Percentiles rank a stretch among this genome's conserved stretches.
These are phyloP conservation scores for Metallyticus violacea DNA, from an alignment of 2,888 invertebrate genomes.

Conservation along the genomic window DNA sequence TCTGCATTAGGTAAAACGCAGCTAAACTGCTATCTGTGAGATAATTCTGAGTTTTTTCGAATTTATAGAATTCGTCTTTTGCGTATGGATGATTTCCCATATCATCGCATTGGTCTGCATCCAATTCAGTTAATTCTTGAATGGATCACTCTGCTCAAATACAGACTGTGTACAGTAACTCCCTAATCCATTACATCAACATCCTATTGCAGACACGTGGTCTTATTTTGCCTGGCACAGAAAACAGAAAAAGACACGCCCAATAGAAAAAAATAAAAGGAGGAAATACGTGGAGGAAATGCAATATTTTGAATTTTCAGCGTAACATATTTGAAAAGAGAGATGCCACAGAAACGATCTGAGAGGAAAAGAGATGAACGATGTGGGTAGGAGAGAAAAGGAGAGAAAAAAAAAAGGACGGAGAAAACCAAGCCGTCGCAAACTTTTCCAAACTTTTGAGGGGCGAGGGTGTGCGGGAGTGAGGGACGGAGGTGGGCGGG, in stretches of 20 bases:
- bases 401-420: not conserved
- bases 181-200: too few species aligned
- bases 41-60: too few species aligned
- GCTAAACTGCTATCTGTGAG: too few species aligned
- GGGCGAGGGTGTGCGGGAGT: not conserved
- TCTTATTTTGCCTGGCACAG: not conserved
- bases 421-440: not conserved
- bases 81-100: too few species aligned
- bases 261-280: not conserved
- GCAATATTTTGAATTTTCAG: not conserved
- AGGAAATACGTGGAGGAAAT: not conserved
- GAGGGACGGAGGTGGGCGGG: not conserved
- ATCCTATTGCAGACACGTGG: not conserved
- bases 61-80: too few species aligned
- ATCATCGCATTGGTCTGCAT: too few species aligned
- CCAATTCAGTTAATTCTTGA: too few species aligned
- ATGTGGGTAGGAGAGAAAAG: conserved; percentile 11
- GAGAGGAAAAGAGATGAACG: not conserved
- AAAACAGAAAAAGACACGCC: not conserved
- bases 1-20: too few species aligned
- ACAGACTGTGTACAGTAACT: too few species aligned
- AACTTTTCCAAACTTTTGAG: conserved; percentile 22
- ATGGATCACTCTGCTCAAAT: too few species aligned
- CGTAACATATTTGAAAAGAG: not conserved
- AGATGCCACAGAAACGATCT: not conserved